Conservation (phyloP, 2,797 vertebrate genomes). For the Pampus argenteus region DNA sequence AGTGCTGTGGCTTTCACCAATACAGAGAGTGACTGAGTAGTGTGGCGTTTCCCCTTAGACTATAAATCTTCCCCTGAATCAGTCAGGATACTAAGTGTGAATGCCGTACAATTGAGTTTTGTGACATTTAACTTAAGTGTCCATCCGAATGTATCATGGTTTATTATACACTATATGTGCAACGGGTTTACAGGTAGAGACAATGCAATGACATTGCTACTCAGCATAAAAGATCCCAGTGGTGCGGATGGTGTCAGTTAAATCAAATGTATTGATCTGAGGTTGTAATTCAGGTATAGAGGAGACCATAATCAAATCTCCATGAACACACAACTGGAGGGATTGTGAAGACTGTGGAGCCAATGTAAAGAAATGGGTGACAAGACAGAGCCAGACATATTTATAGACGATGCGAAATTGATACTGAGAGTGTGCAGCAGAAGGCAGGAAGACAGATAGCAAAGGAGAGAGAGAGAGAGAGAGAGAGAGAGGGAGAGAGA, state of each 20-base stretch:
- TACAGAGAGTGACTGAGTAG: constrained; percentile 41
- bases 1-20: constrained; percentile 46
- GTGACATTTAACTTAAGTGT: constrained; percentile 12
- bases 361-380: constrained; percentile 51
- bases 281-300: constrained; percentile 42
- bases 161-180: not conserved
- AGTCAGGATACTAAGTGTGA: constrained; percentile 29
- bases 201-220: not conserved
- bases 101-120: not conserved
- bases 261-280: constrained; percentile 65
- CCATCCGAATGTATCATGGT: constrained; percentile 2
- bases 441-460: constrained; percentile 54
- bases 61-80: constrained; percentile 37
- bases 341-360: constrained; percentile 18
- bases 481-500: constrained; percentile 47
- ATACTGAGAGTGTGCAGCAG: constrained; percentile 73
- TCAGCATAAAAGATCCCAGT: constrained; percentile 29
- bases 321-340: constrained; percentile 31
- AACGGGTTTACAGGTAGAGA: not conserved
- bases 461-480: constrained; percentile 22
- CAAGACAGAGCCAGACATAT: constrained; percentile 71
- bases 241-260: constrained; percentile 26
- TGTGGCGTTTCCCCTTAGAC: constrained; percentile 29
- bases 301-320: constrained; percentile 56
- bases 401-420: constrained; percentile 79